Evolutionary conservation across 2,888 invertebrate species (phyloP).

Genomic region (Drosophila birchii): DNA sequence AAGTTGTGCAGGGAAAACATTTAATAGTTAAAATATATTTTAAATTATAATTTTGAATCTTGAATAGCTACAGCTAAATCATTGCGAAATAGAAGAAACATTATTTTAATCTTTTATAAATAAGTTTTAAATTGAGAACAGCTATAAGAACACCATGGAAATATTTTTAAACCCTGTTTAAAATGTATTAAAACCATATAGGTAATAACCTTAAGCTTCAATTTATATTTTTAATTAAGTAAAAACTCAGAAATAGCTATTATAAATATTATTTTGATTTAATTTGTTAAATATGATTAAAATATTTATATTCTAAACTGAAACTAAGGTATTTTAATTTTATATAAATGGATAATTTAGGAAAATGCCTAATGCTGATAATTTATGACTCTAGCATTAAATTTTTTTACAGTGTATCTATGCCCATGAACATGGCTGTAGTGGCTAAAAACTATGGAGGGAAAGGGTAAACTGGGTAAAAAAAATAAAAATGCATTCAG

Average conservation of each 20-base stretch:
- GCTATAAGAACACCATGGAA: neutral
- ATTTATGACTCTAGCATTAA: neutral
- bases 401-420: neutral
- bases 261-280: neutral
- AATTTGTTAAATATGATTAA: neutral
- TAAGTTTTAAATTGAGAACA: neutral
- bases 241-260: neutral
- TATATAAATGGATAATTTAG: neutral
- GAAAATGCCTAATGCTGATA: neutral
- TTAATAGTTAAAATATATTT: neutral
- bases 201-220: neutral
- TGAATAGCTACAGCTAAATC: neutral
- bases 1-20: conserved; percentile 38
- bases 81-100: neutral
- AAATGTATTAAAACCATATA: neutral
- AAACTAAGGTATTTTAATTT: neutral
- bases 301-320: neutral
- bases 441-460: conserved; percentile 5
- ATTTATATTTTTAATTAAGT: neutral
- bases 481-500: conserved; percentile 34
- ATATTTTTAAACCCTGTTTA: neutral
- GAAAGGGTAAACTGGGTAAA: neutral
- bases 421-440: conserved; percentile 37
- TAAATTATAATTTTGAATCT: neutral
- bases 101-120: neutral